Evolutionary conservation across 2,888 invertebrate genomes (phyloP).

Genomic region (Lottia scabra): DNA sequence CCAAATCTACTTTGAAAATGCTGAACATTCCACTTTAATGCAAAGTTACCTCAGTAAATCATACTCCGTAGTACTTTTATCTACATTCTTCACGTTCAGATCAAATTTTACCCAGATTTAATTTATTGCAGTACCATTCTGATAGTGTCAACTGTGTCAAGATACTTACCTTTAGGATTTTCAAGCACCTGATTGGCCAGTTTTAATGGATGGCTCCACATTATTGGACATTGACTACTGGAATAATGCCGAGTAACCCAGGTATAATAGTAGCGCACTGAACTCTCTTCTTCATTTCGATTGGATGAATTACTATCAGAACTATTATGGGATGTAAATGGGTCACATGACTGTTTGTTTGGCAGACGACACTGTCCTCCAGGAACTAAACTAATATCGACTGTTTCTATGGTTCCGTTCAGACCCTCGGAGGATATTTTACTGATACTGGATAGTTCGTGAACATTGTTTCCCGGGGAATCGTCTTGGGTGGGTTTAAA

Average conservation of each 20-base stretch:
- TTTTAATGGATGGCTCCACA: constrained; percentile 54
- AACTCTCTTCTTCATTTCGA: constrained; percentile 10
- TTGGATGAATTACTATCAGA: neutral
- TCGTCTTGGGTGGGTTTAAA: constrained; percentile 20
- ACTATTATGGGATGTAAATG: neutral
- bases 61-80: too few relatives aligned
- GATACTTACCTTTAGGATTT: neutral
- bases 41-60: too few relatives aligned
- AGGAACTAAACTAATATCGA: constrained; percentile 5
- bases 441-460: constrained; percentile 39
- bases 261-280: constrained; percentile 40
- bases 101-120: too few relatives aligned
- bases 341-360: constrained; percentile 12
- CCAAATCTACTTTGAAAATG: too few relatives aligned
- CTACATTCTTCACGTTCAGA: too few relatives aligned
- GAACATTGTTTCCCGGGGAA: constrained; percentile 12
- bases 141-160: neutral
- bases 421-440: constrained; percentile 35
- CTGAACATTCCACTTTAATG: too few relatives aligned
- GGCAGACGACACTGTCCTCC: neutral
- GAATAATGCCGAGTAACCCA: constrained; percentile 61
- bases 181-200: constrained; percentile 38
- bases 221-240: constrained; percentile 50
- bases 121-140: too few relatives aligned
- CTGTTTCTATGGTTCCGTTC: constrained; percentile 23